phyloP scores from a whole-genome alignment of 1,140 invertebrate species.

The Tribolium castaneum region DNA sequence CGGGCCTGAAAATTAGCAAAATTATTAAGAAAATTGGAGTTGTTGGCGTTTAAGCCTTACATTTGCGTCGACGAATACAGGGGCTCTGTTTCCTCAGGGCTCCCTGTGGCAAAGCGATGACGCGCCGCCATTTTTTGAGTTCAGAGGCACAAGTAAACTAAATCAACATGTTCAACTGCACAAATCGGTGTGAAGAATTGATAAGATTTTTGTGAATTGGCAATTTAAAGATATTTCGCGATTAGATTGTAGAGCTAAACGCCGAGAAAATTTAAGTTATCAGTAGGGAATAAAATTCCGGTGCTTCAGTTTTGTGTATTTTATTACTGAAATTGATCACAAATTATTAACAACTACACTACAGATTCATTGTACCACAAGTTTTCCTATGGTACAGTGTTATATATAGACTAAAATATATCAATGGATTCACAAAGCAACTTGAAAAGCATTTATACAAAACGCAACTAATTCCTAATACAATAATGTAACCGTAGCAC shows the following conservation, averaged over 20 bases:
- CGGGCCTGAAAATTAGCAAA: background rate
- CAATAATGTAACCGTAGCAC: slow-evolving; percentile 10
- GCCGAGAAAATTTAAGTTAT: background rate
- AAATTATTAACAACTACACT: slow-evolving; percentile 44
- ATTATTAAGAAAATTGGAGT: background rate
- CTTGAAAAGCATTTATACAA: slow-evolving; percentile 31
- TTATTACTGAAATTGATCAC: slow-evolving; percentile 44
- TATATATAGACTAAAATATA: slow-evolving; percentile 42
- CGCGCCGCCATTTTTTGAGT: slow-evolving; percentile 4
- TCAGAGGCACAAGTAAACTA: background rate
- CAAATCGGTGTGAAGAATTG: background rate
- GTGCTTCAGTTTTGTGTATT: slow-evolving; percentile 35
- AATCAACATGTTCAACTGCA: background rate
- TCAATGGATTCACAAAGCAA: slow-evolving; percentile 29
- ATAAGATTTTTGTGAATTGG: background rate
- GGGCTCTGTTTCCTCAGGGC: background rate
- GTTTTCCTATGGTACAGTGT: slow-evolving; percentile 22
- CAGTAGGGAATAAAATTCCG: background rate
- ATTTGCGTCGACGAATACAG: background rate
- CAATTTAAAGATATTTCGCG: background rate
- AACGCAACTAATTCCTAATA: slow-evolving; percentile 31
- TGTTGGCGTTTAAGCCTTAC: background rate
- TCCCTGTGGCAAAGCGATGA: background rate
- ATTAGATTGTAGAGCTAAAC: too few species aligned
- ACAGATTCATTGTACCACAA: slow-evolving; percentile 37